phyloP scores from a whole-genome alignment of 2,888 invertebrate genomes.

The Tetragnatha montana region DNA sequence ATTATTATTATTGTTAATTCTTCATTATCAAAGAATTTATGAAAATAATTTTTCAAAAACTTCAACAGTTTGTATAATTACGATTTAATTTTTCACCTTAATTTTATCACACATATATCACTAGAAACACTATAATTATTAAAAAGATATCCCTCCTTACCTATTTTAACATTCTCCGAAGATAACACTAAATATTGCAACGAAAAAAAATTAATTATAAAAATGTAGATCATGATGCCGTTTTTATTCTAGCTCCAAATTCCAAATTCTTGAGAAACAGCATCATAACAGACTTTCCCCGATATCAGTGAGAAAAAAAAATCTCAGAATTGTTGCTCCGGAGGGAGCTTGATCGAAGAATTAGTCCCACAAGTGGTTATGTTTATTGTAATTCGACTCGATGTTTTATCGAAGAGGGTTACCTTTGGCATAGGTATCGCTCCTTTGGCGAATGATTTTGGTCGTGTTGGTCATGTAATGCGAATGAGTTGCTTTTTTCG shows the following conservation, averaged over 20 bases:
- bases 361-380: conserved; percentile 57
- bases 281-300: conserved; percentile 4
- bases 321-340: conserved; percentile 9
- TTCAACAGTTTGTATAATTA: no score
- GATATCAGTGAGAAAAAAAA: not conserved
- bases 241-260: not conserved
- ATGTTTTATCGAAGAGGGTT: not conserved
- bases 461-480: not conserved
- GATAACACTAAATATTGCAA: not conserved
- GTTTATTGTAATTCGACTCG: conserved; percentile 57
- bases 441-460: not conserved
- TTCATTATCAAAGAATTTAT: not conserved
- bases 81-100: no score
- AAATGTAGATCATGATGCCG: conserved; percentile 17
- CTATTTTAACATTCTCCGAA: conserved; percentile 38
- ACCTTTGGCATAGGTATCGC: conserved; percentile 44
- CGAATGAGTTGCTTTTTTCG: not conserved
- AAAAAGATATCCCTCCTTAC: conserved; percentile 20
- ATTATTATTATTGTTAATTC: no score
- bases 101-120: no score
- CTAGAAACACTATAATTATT: no score
- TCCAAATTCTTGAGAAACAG: not conserved
- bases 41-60: no score
- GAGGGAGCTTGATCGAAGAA: conserved; percentile 49
- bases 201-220: not conserved